Evolutionary conservation across 2,113 vertebrate genomes (phyloP), one percentile per base, ranked within the genome.

Genomic region (Donacobius atricapilla): DNA sequence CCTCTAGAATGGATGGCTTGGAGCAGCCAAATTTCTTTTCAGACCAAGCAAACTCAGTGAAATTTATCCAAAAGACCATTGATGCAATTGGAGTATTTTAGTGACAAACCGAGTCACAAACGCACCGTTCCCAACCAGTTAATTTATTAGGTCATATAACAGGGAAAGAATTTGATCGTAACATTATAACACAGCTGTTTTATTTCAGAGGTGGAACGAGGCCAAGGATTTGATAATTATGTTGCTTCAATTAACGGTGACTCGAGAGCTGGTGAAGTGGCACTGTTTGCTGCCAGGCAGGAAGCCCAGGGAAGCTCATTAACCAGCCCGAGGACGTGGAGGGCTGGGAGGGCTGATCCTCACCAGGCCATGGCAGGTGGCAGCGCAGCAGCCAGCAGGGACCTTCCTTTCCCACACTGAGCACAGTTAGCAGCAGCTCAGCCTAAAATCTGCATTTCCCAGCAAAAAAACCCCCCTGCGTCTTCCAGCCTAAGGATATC

Each of bases 151-250:
- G 91, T 87, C 93, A 93, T 81, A 73, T 66, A 97, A 90, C 64
- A 78, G 72, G 33, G 95, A 35, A 89, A 70, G 86, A 75, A 95
- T 90, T 60, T 70, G 68, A 87, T 95, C 5, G 16, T 64, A 92
- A 81, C 83, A 89, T 83, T 87, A 15, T 58, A 94, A 93, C 94
- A 92, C 88, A 95, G 96, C 86, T 94, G 96, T 10, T 97, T 95
- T 63, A 86, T 78, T 92, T 92, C 94, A 89, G 86, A 63, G 31
- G 91, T 63, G 91, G 92, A 92, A 51, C 1, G 9, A 86, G 56
- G 70, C 94, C 95, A 95, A 95, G 86, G 5, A 31, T 63, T 85
- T 80, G 60, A 54, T 93, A 96, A 96, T 93, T 90, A 79, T 12
- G 51, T 83, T 56, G 89, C 95, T 81, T 71, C 94, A 83, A 93